A percentile compares a stretch with the other conserved stretches of the same genome.
Conservation (phyloP, 2,888 invertebrate species). For the Synanthedon andrenaeformis region DNA sequence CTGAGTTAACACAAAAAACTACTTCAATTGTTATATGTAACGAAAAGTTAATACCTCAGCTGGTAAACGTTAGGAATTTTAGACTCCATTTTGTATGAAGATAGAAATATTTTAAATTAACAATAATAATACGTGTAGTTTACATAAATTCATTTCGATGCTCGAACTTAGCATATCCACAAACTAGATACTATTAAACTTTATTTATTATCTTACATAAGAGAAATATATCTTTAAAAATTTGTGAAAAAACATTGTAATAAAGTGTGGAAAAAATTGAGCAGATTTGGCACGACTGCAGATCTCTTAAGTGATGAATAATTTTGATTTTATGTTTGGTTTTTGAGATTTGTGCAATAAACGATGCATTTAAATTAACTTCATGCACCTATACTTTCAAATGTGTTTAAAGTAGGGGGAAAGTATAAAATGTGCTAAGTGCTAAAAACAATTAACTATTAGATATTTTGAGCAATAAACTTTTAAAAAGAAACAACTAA, state of each 20-base stretch:
- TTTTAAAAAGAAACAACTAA: slow-evolving; percentile 23
- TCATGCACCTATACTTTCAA: not conserved
- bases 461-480: slow-evolving; percentile 20
- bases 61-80: too few relatives aligned
- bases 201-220: not conserved
- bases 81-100: too few relatives aligned
- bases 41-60: too few relatives aligned
- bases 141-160: slow-evolving; percentile 11
- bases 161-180: slow-evolving; percentile 7
- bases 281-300: slow-evolving; percentile 52
- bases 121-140: too few relatives aligned
- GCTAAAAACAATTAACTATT: not conserved
- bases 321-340: not conserved
- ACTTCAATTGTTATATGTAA: too few relatives aligned
- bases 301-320: slow-evolving; percentile 6
- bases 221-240: slow-evolving; percentile 1
- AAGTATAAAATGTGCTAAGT: not conserved
- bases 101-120: too few relatives aligned
- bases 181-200: not conserved
- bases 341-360: not conserved
- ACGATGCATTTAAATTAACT: not conserved
- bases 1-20: too few relatives aligned
- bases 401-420: not conserved
- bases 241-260: slow-evolving; percentile 26
- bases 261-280: slow-evolving; percentile 45